Evolutionary conservation across 2,113 vertebrate genomes (phyloP).

Genomic region (Gobius niger): DNA sequence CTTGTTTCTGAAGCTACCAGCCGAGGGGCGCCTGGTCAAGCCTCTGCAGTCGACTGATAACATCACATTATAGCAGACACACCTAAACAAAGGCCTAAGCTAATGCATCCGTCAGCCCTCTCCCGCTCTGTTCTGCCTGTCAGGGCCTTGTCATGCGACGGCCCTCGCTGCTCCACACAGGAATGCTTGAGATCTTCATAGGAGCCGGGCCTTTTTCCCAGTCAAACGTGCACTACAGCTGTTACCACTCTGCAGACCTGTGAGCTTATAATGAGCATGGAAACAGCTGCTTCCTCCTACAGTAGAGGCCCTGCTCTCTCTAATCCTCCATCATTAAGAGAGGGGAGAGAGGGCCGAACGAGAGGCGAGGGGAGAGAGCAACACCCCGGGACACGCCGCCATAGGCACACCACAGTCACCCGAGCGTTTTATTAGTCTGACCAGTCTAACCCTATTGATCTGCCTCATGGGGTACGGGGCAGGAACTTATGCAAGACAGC

Average conservation of each 20-base stretch:
- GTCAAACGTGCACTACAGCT: conserved; percentile 76
- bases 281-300: conserved; percentile 79
- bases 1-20: not conserved
- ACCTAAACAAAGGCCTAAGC: conserved; percentile 48
- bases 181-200: conserved; percentile 69
- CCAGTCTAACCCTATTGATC: conserved; percentile 66
- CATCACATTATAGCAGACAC: conserved; percentile 32
- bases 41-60: conserved; percentile 11
- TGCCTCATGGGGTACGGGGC: conserved; percentile 63
- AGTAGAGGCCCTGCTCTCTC: conserved; percentile 72
- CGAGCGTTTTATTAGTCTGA: conserved; percentile 61
- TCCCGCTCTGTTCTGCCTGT: conserved; percentile 53
- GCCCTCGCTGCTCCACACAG: conserved; percentile 42
- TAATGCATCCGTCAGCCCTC: conserved; percentile 52
- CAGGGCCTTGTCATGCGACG: conserved; percentile 60
- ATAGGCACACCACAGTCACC: conserved; percentile 61
- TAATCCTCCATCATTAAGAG: conserved; percentile 79
- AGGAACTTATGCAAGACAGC: conserved; percentile 62
- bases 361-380: conserved; percentile 56
- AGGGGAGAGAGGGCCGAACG: conserved; percentile 61
- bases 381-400: conserved; percentile 54
- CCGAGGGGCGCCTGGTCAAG: not conserved
- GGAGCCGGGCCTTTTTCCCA: conserved; percentile 55
- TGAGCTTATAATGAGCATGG: conserved; percentile 77
- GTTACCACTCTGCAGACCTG: conserved; percentile 71